These are phyloP conservation scores for Sula dactylatra DNA, from an alignment of 2,113 vertebrate genomes.

Conservation along the genomic window DNA sequence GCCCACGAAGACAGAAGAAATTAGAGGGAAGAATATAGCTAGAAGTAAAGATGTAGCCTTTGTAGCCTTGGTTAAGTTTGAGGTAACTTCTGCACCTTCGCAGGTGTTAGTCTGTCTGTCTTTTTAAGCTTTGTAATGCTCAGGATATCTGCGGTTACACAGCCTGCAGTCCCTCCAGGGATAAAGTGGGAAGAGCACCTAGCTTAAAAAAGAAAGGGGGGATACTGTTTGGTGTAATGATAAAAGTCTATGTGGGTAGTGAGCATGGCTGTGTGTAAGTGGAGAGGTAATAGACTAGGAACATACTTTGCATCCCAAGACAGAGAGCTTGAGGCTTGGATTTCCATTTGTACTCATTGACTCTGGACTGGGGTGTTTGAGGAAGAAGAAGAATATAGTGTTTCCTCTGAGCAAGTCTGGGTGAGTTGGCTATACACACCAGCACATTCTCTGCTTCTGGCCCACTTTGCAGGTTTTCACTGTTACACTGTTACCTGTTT, in stretches of 20 bases:
- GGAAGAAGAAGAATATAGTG: neutral
- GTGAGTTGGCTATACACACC: neutral
- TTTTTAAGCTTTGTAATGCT: neutral
- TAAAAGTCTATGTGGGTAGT: neutral
- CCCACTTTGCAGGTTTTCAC: neutral
- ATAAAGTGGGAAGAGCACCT: neutral
- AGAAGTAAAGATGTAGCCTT: neutral
- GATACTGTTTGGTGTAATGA: neutral
- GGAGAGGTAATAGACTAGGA: neutral
- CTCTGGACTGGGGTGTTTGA: neutral
- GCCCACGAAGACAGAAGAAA: rapidly evolving
- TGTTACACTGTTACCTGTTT: rapidly evolving
- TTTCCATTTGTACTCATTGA: neutral
- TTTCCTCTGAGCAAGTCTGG: neutral
- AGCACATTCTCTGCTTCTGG: neutral
- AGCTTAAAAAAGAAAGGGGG: neutral
- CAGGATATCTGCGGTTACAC: rapidly evolving
- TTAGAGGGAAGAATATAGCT: rapidly evolving
- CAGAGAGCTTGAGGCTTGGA: neutral
- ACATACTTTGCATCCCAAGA: neutral
- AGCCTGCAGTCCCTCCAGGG: no score
- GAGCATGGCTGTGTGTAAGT: rapidly evolving
- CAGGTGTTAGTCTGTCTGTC: neutral
- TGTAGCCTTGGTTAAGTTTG: neutral
- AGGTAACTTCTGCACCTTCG: neutral